Evolutionary conservation across 2,888 invertebrate genomes (phyloP), one percentile per base, ranked within the genome.

Genomic region (Lissocephala sabroskyi): DNA sequence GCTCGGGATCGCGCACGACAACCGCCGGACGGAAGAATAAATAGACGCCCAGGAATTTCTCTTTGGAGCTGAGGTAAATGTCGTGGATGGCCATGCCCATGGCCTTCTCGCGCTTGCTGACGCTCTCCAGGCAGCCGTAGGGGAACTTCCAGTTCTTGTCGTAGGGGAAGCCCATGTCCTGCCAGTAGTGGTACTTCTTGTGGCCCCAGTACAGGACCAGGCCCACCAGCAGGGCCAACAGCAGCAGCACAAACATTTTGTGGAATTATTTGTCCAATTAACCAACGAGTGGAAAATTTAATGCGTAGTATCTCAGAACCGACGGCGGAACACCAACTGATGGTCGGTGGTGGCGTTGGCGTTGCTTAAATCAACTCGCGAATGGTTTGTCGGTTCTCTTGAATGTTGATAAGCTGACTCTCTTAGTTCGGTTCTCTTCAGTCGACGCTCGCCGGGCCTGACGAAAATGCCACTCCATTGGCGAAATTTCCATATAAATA

Each of bases 21-120:
- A 91, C 79, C 23, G 87, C 87, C 4, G 89, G 89, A 33, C 87
- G 84, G 53, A 87, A 86, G 53, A 90, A 87, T 46, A 88, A 86
- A 71, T 89, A 90, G 76, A 90, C 82, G 0, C 90, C 90, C 3
- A 88, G 80, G 55, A 82, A 83, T 56, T 79, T 81, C 3, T 62
- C 49, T n/a, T 47, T 57, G 5, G 59, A 56, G 46, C 82, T 79
- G 19, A 83, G 80, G 68, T 90, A 90, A 37, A 87, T 85, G 60
- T 89, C 87, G 52, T 86, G 86, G 50, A 89, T 87, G 29, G 87
- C 87, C 60, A 89, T 86, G 29, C 88, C 89, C 76, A 91, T 87
- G 52, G 89, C 88, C 42, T 86, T 83, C 64, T 86, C 86, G 26
- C 87, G 84, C 41, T 85, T 84, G 2, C 88, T 85, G 9, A 89